Percentiles rank a stretch among this genome's conserved stretches.
Evolutionary conservation across 2,888 invertebrate species (phyloP).

Genomic region (Scotopteryx bipunctaria): DNA sequence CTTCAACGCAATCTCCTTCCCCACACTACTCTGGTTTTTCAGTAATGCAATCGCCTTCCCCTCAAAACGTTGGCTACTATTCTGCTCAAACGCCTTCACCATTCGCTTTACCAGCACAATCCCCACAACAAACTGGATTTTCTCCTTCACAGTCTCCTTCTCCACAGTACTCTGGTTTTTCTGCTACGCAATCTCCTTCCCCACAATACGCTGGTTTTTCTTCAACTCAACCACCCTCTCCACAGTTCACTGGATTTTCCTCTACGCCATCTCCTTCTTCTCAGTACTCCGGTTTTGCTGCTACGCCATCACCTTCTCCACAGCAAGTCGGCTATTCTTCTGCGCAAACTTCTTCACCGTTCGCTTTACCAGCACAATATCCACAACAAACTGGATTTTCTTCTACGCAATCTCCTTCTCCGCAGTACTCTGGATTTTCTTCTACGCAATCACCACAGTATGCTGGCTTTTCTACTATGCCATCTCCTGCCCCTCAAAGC

Average conservation of each 20-base stretch:
- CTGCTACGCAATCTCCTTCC: neutral
- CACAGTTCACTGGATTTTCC: no score
- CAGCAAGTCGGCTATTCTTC: slow-evolving; percentile 2
- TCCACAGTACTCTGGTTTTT: slow-evolving; percentile 4
- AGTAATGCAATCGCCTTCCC: neutral
- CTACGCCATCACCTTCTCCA: neutral
- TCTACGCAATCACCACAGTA: slow-evolving; percentile 11
- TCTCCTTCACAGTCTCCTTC: neutral
- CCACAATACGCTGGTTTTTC: neutral
- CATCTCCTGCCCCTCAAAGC: neutral
- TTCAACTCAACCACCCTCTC: neutral
- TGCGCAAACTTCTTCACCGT: no score
- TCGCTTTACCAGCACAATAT: neutral
- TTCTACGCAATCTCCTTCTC: slow-evolving; percentile 5
- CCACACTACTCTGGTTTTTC: neutral
- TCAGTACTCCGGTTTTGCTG: neutral
- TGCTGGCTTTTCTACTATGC: slow-evolving; percentile 1
- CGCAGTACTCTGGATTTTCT: neutral
- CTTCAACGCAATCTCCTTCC: neutral
- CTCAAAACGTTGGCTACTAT: neutral
- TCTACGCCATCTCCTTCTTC: neutral
- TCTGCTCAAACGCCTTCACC: neutral
- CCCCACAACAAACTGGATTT: no score
- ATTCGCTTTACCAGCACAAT: no score
- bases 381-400: slow-evolving; percentile 11